Conservation (phyloP, 1,140 invertebrate species). For the Pteromalus puparum region DNA sequence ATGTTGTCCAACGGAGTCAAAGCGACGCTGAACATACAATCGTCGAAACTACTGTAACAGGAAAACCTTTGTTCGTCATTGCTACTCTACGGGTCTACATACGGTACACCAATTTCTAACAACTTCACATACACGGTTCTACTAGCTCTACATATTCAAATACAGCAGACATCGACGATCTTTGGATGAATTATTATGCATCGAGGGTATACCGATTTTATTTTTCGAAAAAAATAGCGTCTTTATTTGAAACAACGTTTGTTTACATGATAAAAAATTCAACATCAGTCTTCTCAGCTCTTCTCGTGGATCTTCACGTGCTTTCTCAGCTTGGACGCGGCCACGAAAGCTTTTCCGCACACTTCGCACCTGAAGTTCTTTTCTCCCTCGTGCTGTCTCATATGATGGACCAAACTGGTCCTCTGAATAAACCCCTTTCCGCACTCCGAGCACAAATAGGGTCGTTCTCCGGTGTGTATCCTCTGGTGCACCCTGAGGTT, state of each 20-base stretch:
- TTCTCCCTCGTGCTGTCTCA: slow-evolving; percentile 76
- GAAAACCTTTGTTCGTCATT: slow-evolving; percentile 15
- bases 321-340: slow-evolving; percentile 58
- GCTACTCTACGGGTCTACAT: not conserved
- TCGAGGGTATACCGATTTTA: no score
- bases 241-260: no score
- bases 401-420: slow-evolving; percentile 73
- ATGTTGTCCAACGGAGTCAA: slow-evolving; percentile 34
- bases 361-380: slow-evolving; percentile 73
- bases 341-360: slow-evolving; percentile 74
- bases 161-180: not conserved
- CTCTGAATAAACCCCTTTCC: slow-evolving; percentile 72
- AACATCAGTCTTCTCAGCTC: not conserved
- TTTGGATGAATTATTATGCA: no score
- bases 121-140: not conserved
- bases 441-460: slow-evolving; percentile 76
- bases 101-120: not conserved
- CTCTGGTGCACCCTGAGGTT: slow-evolving; percentile 73
- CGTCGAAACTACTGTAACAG: slow-evolving; percentile 40
- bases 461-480: slow-evolving; percentile 76
- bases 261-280: no score
- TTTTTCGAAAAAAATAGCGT: no score
- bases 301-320: slow-evolving; percentile 61
- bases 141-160: not conserved
- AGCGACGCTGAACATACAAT: slow-evolving; percentile 21